Conservation (phyloP, 2,797 vertebrate species). For the Etheostoma perlongum region DNA sequence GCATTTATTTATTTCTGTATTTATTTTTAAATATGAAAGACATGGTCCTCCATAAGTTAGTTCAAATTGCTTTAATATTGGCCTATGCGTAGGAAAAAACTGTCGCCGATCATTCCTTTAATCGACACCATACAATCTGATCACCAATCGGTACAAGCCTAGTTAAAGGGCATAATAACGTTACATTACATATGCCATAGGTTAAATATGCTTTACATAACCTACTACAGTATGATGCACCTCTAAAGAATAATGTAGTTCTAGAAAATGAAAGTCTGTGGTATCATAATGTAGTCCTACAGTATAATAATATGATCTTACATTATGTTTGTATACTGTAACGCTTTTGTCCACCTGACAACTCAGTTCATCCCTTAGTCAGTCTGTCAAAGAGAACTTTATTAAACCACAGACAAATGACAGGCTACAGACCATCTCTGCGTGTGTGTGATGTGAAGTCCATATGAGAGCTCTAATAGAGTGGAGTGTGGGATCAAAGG, state of each 20-base stretch:
- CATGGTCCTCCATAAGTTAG: no score
- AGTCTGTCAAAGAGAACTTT: conserved; percentile 36
- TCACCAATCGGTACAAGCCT: no score
- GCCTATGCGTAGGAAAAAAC: no score
- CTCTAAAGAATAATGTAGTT: background rate
- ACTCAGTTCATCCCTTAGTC: conserved; percentile 27
- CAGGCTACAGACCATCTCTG: conserved; percentile 36
- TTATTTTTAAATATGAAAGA: no score
- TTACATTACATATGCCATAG: background rate
- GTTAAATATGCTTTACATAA: background rate
- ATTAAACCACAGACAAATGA: conserved; percentile 60
- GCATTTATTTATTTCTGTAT: no score
- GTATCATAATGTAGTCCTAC: no score
- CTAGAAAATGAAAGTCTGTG: background rate
- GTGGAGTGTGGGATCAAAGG: conserved; percentile 66
- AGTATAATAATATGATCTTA: background rate
- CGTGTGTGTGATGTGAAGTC: conserved; percentile 45
- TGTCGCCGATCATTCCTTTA: no score
- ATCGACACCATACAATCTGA: no score
- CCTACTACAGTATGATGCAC: background rate
- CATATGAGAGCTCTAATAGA: conserved; percentile 60
- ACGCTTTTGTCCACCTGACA: conserved; percentile 23
- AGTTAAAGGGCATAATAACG: background rate
- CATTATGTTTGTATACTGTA: background rate
- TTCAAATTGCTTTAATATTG: no score